Conservation (phyloP, 2,888 invertebrate genomes). For the Lycophotia porphyrea region DNA sequence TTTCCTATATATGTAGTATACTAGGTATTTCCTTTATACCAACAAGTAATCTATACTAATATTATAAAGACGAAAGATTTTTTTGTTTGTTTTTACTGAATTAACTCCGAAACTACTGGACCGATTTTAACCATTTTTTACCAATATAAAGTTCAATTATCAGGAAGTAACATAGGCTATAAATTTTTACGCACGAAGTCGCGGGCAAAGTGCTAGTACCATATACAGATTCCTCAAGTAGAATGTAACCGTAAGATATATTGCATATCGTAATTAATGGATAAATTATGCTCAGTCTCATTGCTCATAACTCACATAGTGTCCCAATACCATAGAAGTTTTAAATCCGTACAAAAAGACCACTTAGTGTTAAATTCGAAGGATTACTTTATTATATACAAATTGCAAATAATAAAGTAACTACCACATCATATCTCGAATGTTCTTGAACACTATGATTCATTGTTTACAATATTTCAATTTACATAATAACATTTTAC, state of each 20-base stretch:
- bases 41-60: too few relatives aligned
- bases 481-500: constrained; percentile 42
- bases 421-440: not conserved
- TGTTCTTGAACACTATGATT: not conserved
- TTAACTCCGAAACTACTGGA: too few relatives aligned
- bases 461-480: constrained; percentile 41
- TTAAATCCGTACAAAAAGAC: not conserved
- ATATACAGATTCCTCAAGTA: not conserved
- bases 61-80: too few relatives aligned
- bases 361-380: not conserved
- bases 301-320: not conserved
- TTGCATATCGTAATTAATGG: not conserved
- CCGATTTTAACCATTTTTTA: too few relatives aligned
- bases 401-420: not conserved
- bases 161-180: too few relatives aligned
- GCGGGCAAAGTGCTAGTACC: too few relatives aligned
- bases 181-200: too few relatives aligned
- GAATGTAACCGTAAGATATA: not conserved
- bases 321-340: not conserved
- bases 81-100: too few relatives aligned
- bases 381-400: not conserved
- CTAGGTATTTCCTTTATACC: not conserved
- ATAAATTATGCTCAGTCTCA: not conserved
- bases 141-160: too few relatives aligned
- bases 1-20: too few relatives aligned